Evolutionary conservation across 1,140 invertebrate species (phyloP).

Genomic region (Saxidomus purpurata): DNA sequence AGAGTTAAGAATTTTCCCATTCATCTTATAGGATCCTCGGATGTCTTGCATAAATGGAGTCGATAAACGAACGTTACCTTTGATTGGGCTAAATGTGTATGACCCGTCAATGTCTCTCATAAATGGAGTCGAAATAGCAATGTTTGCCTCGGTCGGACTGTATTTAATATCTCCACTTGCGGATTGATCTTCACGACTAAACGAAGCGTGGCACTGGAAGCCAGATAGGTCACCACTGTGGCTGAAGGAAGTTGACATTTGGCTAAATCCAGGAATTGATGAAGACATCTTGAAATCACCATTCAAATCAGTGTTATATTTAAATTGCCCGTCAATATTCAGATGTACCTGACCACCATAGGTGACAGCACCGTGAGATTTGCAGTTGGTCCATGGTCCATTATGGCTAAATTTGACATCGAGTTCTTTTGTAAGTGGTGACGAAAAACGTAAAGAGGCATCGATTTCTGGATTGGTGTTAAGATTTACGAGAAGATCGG

Average conservation of each 20-base stretch:
- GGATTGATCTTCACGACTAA: neutral
- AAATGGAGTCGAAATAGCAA: neutral
- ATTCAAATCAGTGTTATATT: neutral
- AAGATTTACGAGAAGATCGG: neutral
- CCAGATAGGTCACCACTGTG: neutral
- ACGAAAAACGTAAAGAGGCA: neutral
- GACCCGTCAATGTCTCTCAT: neutral
- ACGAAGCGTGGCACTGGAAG: too few relatives aligned
- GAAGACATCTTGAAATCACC: neutral
- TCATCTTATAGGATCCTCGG: neutral
- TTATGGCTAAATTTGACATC: slow-evolving; percentile 23
- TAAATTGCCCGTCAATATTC: neutral
- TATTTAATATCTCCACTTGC: neutral
- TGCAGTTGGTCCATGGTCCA: neutral
- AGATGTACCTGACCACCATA: neutral
- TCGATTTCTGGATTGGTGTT: neutral
- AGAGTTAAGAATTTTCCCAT: neutral
- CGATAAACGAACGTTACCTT: neutral
- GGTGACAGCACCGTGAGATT: neutral
- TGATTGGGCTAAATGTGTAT: neutral
- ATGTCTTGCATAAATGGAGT: slow-evolving; percentile 10
- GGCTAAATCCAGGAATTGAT: neutral
- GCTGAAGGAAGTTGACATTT: neutral
- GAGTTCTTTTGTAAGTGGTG: slow-evolving; percentile 33
- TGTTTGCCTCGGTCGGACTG: neutral